Evolutionary conservation across 2,113 vertebrate species (phyloP), one percentile per base, ranked within the genome.

Genomic region (Xiphophorus couchianus): DNA sequence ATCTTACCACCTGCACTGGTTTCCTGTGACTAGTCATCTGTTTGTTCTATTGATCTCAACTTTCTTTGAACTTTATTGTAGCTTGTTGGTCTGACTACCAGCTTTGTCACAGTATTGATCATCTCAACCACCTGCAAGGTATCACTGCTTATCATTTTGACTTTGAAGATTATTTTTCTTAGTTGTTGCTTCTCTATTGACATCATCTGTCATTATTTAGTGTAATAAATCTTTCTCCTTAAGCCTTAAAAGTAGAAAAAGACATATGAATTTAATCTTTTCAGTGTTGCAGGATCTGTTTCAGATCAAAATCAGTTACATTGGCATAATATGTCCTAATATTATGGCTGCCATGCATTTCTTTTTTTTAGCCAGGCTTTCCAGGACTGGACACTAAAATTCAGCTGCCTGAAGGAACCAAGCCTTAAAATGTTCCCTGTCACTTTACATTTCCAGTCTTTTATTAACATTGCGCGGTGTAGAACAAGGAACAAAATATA

Each of bases 61-160:
- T 65, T 63, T 54, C 66, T 76, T 19, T 42, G 13, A 80, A 44
- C 76, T 71, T 60, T 28, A 63, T 69, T 66, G 63, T 19, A 11
- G 62, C 70, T 77, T 65, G 81, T 84, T 62, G 73, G 66, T 77
- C 72, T 33, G 74, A 77, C 83, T 83, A 85, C 74, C 58, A 68
- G 62, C 62, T 89, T 77, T 90, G 80, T 91, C 88, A 80, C 84
- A 14, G 25, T 81, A 92, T 94, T 70, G 82, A 93, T 92, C 89
- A 89, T 85, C 71, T 78, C 71, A 31, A 33, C 80, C 67, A 78
- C 42, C 65, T 61, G 28, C 10, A 48, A 79, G 31, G 84, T 81
- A 84, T 92, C 88, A 79, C 83, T 85, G 84, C 76, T 91, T 89
- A 83, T 78, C 81, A 86, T 87, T 92, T 91, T 86, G 90, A 85